These are phyloP conservation scores for Drosophila nigritarsus DNA, from an alignment of 2,888 invertebrate genomes.

Conservation along the genomic window DNA sequence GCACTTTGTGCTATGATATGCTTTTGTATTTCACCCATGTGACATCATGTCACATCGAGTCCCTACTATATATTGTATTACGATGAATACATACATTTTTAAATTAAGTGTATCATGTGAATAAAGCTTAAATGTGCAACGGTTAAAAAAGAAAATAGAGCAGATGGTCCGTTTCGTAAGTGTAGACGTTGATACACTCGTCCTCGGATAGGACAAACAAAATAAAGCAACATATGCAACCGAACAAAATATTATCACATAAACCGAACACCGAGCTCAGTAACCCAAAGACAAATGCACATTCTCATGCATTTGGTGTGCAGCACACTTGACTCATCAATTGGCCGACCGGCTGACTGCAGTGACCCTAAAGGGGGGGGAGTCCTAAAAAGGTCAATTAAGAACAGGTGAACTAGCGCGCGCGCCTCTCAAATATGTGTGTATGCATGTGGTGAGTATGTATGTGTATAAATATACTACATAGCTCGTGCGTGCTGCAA, in stretches of 20 bases:
- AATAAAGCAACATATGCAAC: conserved; percentile 6
- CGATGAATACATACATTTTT: neutral
- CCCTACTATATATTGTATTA: neutral
- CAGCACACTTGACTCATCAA: conserved; percentile 38
- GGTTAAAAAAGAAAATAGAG: conserved; percentile 1
- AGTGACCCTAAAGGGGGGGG: conserved; percentile 47
- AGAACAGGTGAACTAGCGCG: conserved; percentile 71
- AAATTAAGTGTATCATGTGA: neutral
- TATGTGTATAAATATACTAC: neutral
- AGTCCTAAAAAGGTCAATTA: conserved; percentile 74
- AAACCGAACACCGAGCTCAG: neutral
- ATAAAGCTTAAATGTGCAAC: neutral
- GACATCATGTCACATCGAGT: conserved; percentile 12
- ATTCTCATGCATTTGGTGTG: conserved; percentile 13
- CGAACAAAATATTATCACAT: conserved; percentile 1
- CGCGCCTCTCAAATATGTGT: conserved; percentile 20
- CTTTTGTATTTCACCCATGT: conserved; percentile 11
- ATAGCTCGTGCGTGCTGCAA: conserved; percentile 28
- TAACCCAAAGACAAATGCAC: conserved; percentile 9
- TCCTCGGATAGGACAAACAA: neutral
- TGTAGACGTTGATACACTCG: neutral
- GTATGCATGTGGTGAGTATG: neutral
- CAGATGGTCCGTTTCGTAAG: conserved; percentile 15
- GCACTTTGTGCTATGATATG: conserved; percentile 3
- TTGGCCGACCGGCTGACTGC: conserved; percentile 30